Percentiles rank a stretch among this genome's conserved stretches.
phyloP scores from a whole-genome alignment of 2,797 vertebrate species.

The Sebastes ruberrimus region DNA sequence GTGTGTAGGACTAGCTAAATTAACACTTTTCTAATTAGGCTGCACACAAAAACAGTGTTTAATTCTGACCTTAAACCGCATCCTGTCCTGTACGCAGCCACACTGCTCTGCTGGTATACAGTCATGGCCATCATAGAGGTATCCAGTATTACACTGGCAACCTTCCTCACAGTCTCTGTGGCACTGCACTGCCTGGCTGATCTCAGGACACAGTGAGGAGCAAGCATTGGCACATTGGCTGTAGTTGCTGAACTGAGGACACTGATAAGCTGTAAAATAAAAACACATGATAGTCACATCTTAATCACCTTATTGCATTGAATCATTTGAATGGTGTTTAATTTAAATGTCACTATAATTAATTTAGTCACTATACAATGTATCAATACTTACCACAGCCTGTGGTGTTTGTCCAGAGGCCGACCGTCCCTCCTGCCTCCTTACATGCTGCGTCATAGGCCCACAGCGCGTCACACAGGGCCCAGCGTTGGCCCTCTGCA shows the following conservation, averaged over 20 bases:
- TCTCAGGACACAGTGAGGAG: constrained; percentile 27
- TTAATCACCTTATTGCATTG: neutral
- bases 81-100: constrained; percentile 28
- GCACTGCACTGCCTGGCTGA: neutral
- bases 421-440: neutral
- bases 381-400: constrained; percentile 50
- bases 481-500: neutral
- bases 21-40: neutral
- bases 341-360: neutral
- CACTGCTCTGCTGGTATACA: constrained; percentile 37
- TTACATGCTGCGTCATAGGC: constrained; percentile 49
- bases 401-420: constrained; percentile 44
- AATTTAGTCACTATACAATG: neutral
- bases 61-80: constrained; percentile 27
- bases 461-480: constrained; percentile 32
- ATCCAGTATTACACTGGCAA: constrained; percentile 44
- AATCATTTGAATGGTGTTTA: neutral
- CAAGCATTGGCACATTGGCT: constrained; percentile 34
- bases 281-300: neutral
- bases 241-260: constrained; percentile 52
- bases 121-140: constrained; percentile 28
- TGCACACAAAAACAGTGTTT: neutral
- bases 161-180: constrained; percentile 48
- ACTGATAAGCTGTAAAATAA: constrained; percentile 31
- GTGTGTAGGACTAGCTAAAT: neutral